These are phyloP conservation scores for Stegostoma tigrinum DNA, from an alignment of 2,113 vertebrate genomes.

Conservation along the genomic window DNA sequence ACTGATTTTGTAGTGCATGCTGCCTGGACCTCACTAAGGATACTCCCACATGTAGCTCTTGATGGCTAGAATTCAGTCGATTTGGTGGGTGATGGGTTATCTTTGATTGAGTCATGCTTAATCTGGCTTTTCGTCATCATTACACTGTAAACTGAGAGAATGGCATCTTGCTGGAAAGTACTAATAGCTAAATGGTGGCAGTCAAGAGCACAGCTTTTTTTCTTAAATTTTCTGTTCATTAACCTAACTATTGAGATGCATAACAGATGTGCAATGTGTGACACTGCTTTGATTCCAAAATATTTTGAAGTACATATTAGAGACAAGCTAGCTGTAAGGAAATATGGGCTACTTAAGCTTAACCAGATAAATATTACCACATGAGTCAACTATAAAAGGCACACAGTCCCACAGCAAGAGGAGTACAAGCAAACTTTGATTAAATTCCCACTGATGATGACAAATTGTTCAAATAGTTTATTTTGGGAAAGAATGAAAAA, in stretches of 20 bases:
- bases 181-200: neutral
- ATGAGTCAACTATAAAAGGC: neutral
- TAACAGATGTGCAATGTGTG: neutral
- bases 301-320: neutral
- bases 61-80: neutral
- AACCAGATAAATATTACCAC: neutral
- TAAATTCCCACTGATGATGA: conserved; percentile 26
- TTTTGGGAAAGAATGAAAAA: neutral
- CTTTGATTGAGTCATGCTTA: neutral
- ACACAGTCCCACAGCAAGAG: neutral
- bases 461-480: conserved; percentile 21
- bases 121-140: neutral
- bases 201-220: neutral
- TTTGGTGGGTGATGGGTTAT: neutral
- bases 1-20: neutral
- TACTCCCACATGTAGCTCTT: neutral
- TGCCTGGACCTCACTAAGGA: no score
- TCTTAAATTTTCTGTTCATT: neutral
- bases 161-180: neutral
- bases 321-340: neutral
- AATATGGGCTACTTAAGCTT: neutral
- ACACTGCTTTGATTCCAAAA: neutral
- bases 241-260: neutral
- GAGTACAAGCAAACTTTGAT: conserved; percentile 3
- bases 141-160: neutral